Conservation (phyloP, 2,113 vertebrate genomes). For the Marcusenius ussheri region DNA sequence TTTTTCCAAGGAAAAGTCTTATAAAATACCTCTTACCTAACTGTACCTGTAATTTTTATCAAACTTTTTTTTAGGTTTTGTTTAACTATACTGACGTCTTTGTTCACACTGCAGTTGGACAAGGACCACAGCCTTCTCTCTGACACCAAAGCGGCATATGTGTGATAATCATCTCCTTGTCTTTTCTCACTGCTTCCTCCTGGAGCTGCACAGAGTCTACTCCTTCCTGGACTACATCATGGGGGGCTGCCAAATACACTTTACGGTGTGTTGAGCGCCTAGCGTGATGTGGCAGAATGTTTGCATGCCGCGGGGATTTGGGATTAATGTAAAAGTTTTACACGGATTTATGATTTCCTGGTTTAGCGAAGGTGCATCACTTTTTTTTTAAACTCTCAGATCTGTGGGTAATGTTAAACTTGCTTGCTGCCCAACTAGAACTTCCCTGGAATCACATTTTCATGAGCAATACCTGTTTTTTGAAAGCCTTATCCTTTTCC, state of each 20-base stretch:
- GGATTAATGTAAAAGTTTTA: constrained; percentile 5
- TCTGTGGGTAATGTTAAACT: background rate
- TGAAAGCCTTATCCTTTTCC: background rate
- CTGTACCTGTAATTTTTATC: constrained; percentile 5
- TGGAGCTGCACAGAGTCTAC: constrained; percentile 85
- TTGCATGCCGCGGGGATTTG: background rate
- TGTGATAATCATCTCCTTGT: background rate
- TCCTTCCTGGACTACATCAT: constrained; percentile 96
- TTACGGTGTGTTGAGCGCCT: constrained; percentile 70
- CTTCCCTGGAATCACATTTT: background rate
- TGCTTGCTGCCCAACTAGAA: background rate
- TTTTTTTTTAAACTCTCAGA: background rate
- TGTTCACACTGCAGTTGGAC: background rate
- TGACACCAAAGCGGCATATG: background rate
- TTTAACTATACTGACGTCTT: background rate
- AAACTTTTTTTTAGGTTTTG: background rate
- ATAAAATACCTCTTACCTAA: background rate
- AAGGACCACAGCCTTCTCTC: background rate
- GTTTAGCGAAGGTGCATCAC: background rate
- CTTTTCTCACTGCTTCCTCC: constrained; percentile 13
- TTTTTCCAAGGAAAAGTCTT: background rate
- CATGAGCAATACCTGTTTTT: background rate
- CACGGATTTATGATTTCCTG: background rate
- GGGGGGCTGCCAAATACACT: constrained; percentile 96
- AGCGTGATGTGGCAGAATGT: background rate